Evolutionary conservation across 2,113 vertebrate species (phyloP).

Genomic region (Eurystomus gularis): DNA sequence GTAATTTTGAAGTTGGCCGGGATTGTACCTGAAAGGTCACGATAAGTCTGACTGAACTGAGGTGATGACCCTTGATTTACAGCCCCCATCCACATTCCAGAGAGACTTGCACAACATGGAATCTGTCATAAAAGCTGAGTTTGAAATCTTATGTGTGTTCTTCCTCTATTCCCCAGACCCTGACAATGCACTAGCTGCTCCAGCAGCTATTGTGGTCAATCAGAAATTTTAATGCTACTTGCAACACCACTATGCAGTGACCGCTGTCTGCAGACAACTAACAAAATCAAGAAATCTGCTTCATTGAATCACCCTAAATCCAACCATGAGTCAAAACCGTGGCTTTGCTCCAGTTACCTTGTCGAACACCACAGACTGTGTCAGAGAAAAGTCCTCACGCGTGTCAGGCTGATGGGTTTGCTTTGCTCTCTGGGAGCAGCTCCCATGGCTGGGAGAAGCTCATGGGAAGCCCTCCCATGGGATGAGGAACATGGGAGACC

Average conservation of each 20-base stretch:
- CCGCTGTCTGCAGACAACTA: neutral
- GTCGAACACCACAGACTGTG: neutral
- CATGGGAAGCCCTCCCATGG: too few species aligned
- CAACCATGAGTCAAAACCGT: neutral
- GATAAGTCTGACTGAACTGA: neutral
- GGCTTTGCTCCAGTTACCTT: neutral
- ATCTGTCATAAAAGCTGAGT: neutral
- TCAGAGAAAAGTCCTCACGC: neutral
- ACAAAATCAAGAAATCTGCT: neutral
- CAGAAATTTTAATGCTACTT: neutral
- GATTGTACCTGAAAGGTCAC: neutral
- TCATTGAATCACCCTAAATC: neutral
- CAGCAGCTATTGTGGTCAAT: neutral
- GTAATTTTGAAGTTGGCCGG: neutral
- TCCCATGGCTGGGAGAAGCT: too few species aligned
- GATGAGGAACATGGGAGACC: neutral
- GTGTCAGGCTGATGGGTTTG: neutral
- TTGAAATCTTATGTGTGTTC: neutral
- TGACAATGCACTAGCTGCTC: neutral
- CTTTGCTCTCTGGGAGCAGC: neutral
- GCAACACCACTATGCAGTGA: neutral
- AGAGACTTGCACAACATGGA: neutral
- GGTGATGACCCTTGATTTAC: neutral
- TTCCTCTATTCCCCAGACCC: neutral
- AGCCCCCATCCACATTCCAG: neutral